A percentile compares a stretch with the other conserved stretches of the same genome.
phyloP scores from a whole-genome alignment of 2,888 invertebrate species.

The Aleiodes alternator region DNA sequence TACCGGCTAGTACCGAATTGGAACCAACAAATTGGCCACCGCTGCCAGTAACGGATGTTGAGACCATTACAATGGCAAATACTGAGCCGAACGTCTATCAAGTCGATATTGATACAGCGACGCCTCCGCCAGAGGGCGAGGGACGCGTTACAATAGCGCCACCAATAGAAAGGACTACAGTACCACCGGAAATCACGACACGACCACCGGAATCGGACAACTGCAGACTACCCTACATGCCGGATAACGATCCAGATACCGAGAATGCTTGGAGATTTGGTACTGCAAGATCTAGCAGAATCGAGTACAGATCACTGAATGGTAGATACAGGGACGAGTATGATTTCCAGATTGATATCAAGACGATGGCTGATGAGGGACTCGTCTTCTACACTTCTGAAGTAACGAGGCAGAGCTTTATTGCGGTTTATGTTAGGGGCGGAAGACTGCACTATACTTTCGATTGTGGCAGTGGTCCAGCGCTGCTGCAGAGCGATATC shows the following conservation, averaged over 20 bases:
- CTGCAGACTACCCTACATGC: conserved; percentile 78
- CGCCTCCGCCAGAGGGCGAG: conserved; percentile 39
- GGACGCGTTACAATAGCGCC: conserved; percentile 42
- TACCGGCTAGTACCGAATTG: conserved; percentile 53
- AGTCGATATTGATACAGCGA: conserved; percentile 46
- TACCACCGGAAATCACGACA: conserved; percentile 61
- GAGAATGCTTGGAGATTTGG: conserved; percentile 81
- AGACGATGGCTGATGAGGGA: conserved; percentile 86
- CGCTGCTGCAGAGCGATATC: conserved; percentile 78
- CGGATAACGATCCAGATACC: conserved; percentile 76
- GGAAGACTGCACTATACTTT: conserved; percentile 81
- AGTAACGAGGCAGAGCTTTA: conserved; percentile 80
- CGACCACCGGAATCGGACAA: conserved; percentile 65
- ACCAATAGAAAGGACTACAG: not conserved
- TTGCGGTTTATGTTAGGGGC: conserved; percentile 85
- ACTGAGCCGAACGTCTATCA: conserved; percentile 48
- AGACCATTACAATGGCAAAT: conserved; percentile 34
- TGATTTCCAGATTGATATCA: conserved; percentile 87
- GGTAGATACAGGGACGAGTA: conserved; percentile 81
- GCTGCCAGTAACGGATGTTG: conserved; percentile 48
- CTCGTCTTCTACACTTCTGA: conserved; percentile 89
- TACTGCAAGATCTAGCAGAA: conserved; percentile 82
- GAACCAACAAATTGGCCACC: conserved; percentile 55
- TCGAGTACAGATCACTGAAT: conserved; percentile 81
- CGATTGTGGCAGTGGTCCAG: conserved; percentile 83